A percentile compares a stretch with the other conserved stretches of the same genome.
Evolutionary conservation across 1,140 invertebrate genomes (phyloP).

Genomic region (Daktulosphaira vitifoliae): DNA sequence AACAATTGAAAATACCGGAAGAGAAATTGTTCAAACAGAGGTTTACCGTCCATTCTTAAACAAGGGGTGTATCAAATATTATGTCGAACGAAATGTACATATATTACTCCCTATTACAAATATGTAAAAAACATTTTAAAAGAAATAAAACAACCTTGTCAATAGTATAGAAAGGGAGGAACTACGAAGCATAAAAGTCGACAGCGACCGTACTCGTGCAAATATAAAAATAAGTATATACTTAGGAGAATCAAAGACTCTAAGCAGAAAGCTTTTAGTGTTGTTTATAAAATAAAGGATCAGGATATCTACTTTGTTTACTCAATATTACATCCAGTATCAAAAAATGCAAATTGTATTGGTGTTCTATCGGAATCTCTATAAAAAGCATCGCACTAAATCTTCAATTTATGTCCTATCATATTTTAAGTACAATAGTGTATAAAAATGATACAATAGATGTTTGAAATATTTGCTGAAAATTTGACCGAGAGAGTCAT

Average conservation of each 20-base stretch:
- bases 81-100: constrained; percentile 20
- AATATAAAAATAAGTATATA: background rate
- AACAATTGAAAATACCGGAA: background rate
- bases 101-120: background rate
- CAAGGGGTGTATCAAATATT: constrained; percentile 3
- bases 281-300: constrained; percentile 22
- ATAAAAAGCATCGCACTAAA: too few species aligned
- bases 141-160: constrained; percentile 25
- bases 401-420: too few species aligned
- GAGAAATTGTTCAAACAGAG: constrained; percentile 1
- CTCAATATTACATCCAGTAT: background rate
- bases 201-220: background rate
- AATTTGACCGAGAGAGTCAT: too few species aligned
- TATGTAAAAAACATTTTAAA: constrained; percentile 20
- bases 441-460: too few species aligned
- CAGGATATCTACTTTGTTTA: constrained; percentile 6
- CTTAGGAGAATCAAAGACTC: constrained; percentile 14
- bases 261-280: constrained; percentile 20
- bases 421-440: too few species aligned
- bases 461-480: too few species aligned
- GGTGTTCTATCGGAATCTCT: too few species aligned
- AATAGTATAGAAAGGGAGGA: background rate
- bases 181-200: constrained; percentile 13
- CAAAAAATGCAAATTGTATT: background rate
- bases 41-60: background rate